These are phyloP conservation scores for Clistopyga incitator DNA, from an alignment of 2,888 invertebrate genomes.

Conservation along the genomic window DNA sequence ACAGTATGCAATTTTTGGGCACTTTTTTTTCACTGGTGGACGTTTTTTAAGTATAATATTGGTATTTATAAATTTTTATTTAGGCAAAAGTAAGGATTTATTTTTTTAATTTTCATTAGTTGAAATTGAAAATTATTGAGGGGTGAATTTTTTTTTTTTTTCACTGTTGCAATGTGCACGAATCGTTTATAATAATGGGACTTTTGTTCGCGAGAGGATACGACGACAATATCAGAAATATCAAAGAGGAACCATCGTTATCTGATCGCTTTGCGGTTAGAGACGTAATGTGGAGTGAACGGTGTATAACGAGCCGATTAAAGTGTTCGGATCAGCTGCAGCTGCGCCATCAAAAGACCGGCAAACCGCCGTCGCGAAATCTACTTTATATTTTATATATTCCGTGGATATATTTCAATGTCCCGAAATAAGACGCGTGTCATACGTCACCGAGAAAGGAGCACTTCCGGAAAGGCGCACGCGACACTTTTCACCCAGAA, in stretches of 20 bases:
- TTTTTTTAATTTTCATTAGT: too few species aligned
- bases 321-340: conserved; percentile 51
- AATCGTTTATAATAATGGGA: neutral
- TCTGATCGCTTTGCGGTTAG: conserved; percentile 21
- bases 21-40: too few species aligned
- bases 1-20: too few species aligned
- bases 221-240: conserved; percentile 14
- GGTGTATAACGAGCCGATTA: conserved; percentile 40
- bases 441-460: conserved; percentile 1
- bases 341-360: conserved; percentile 12
- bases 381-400: conserved; percentile 48
- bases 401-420: conserved; percentile 30
- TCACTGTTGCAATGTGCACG: neutral
- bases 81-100: too few species aligned
- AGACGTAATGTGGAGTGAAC: conserved; percentile 13
- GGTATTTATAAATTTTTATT: too few species aligned
- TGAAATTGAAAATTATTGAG: too few species aligned
- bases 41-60: too few species aligned
- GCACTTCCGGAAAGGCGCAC: conserved; percentile 35
- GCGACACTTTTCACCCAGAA: conserved; percentile 51
- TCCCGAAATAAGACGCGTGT: conserved; percentile 30
- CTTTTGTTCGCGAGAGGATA: neutral
- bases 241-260: conserved; percentile 13
- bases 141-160: neutral
- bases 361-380: conserved; percentile 9